phyloP scores from a whole-genome alignment of 2,113 vertebrate genomes.

The Scopus umbretta region DNA sequence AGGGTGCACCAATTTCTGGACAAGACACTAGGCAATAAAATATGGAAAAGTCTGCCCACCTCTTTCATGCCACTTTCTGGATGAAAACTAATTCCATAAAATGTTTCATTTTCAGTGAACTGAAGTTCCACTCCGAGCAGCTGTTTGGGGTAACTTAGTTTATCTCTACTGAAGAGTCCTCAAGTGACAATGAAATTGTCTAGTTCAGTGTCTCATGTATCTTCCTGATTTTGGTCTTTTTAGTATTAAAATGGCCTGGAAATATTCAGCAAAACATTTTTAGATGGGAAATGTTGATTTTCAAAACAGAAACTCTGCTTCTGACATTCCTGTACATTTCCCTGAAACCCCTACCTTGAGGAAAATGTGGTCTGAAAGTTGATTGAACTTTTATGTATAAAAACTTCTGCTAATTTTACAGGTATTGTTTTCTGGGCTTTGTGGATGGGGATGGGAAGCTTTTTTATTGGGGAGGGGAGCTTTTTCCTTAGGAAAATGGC shows the following conservation, averaged over 20 bases:
- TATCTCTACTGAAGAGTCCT: background rate
- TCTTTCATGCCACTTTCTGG: background rate
- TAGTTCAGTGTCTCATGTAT: background rate
- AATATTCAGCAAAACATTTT: background rate
- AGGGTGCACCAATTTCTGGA: fast-evolving
- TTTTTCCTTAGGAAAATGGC: background rate
- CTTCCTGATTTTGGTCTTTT: background rate
- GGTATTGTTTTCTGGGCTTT: background rate
- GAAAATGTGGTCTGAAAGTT: background rate
- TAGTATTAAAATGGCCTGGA: background rate
- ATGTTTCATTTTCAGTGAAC: background rate
- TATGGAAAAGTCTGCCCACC: background rate
- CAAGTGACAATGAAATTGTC: background rate
- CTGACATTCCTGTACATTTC: background rate
- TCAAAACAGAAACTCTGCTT: background rate
- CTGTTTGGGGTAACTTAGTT: background rate
- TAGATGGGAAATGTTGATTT: background rate
- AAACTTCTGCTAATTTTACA: background rate
- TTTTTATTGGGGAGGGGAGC: background rate
- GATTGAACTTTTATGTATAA: background rate
- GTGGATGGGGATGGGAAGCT: background rate
- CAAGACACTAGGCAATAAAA: background rate
- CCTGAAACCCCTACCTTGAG: background rate
- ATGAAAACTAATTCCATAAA: background rate
- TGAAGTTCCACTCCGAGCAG: background rate